phyloP scores from a whole-genome alignment of 2,888 invertebrate species.

The Drosophila meridionalis region DNA sequence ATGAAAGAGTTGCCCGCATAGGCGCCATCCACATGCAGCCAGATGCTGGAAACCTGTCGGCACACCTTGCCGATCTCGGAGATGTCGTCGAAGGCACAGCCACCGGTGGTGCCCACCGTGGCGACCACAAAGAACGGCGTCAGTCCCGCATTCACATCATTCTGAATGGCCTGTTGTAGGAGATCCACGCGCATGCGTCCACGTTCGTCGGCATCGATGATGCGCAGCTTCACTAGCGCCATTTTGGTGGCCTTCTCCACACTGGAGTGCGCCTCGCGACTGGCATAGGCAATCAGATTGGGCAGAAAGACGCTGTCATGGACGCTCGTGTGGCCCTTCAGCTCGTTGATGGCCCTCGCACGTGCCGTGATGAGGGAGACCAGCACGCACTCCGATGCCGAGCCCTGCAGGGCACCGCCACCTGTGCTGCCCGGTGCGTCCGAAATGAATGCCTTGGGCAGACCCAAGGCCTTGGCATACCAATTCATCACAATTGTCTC shows the following conservation, averaged over 20 bases:
- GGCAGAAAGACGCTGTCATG: constrained; percentile 91
- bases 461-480: constrained; percentile 91
- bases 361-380: constrained; percentile 92
- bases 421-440: constrained; percentile 86
- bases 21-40: constrained; percentile 95
- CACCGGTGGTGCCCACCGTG: constrained; percentile 93
- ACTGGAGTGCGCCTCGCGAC: constrained; percentile 90
- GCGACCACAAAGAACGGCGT: constrained; percentile 94
- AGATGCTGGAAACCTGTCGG: constrained; percentile 87
- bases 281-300: constrained; percentile 91
- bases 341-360: constrained; percentile 88
- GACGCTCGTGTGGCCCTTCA: constrained; percentile 86
- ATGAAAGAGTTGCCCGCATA: constrained; percentile 95
- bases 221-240: constrained; percentile 89
- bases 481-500: constrained; percentile 94
- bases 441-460: constrained; percentile 89
- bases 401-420: constrained; percentile 93
- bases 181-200: constrained; percentile 88
- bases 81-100: constrained; percentile 93
- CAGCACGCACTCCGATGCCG: constrained; percentile 93
- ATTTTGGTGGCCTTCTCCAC: constrained; percentile 93
- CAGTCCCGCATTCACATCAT: constrained; percentile 90
- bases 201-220: constrained; percentile 90
- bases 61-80: constrained; percentile 91
- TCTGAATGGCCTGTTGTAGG: constrained; percentile 88